phyloP scores from a whole-genome alignment of 23 tunicate genomes.

The Ciona savignyi region DNA sequence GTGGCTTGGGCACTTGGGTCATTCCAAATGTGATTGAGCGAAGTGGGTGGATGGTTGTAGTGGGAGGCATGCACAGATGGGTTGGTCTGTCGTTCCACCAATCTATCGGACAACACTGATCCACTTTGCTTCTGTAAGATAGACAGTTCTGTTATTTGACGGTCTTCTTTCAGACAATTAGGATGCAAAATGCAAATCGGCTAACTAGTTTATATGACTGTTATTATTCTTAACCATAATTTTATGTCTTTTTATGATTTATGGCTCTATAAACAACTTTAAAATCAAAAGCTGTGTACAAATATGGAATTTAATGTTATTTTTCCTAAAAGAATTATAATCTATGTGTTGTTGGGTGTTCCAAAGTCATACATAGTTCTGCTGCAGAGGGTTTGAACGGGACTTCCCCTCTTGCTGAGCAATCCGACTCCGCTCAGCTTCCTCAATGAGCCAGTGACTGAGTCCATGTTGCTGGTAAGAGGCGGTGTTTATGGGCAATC shows the following conservation, averaged over 20 bases:
- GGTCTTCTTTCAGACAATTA: slow-evolving; percentile 6
- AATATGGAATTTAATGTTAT: too few species aligned
- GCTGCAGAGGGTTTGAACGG: slow-evolving; percentile 24
- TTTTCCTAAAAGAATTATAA: too few species aligned
- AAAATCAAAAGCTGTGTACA: too few species aligned
- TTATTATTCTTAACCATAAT: too few species aligned
- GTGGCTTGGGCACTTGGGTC: slow-evolving; percentile 73
- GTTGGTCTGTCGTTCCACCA: slow-evolving; percentile 37
- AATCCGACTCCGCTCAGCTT: slow-evolving; percentile 67
- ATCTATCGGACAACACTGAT: slow-evolving; percentile 32
- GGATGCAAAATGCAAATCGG: too few species aligned
- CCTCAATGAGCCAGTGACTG: slow-evolving; percentile 81
- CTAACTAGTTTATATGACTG: too few species aligned
- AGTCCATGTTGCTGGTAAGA: slow-evolving; percentile 14
- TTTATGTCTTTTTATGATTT: too few species aligned
- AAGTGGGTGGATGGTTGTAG: slow-evolving; percentile 20
- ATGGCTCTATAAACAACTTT: too few species aligned
- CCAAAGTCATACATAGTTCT: neutral
- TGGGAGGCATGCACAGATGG: slow-evolving; percentile 2
- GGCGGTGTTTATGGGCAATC: slow-evolving; percentile 2
- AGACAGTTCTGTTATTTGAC: neutral
- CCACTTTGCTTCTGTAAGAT: neutral
- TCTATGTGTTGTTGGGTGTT: too few species aligned
- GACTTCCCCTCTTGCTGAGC: slow-evolving; percentile 70
- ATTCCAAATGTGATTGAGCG: slow-evolving; percentile 46